Evolutionary conservation across 2,113 vertebrate genomes (phyloP).

Genomic region (Apeltes quadracus): DNA sequence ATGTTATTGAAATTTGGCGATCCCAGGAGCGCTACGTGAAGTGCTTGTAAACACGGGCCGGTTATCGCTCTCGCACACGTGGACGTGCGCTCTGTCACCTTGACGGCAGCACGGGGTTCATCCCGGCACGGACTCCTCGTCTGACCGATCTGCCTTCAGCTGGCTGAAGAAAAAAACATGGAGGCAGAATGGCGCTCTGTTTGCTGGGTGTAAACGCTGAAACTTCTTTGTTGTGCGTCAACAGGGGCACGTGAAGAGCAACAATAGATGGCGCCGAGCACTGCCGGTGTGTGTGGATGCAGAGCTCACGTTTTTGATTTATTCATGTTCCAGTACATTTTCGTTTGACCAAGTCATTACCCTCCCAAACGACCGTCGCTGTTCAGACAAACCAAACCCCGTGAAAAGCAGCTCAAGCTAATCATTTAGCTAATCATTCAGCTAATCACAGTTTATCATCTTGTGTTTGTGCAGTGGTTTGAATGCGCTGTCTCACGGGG

Average conservation of each 20-base stretch:
- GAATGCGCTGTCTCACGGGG: constrained; percentile 13
- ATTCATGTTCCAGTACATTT: constrained; percentile 71
- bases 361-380: constrained; percentile 54
- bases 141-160: constrained; percentile 19
- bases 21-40: constrained; percentile 50
- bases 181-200: constrained; percentile 14
- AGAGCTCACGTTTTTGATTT: constrained; percentile 58
- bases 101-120: constrained; percentile 37
- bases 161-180: constrained; percentile 27
- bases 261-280: constrained; percentile 20
- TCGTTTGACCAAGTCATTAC: constrained; percentile 64
- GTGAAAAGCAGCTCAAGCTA: constrained; percentile 24
- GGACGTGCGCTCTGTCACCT: constrained; percentile 46
- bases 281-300: constrained; percentile 13
- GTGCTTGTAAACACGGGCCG: constrained; percentile 50
- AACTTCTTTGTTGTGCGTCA: constrained; percentile 39
- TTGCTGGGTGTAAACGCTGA: constrained; percentile 32
- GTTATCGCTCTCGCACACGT: constrained; percentile 27
- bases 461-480: constrained; percentile 9
- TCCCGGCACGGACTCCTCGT: constrained; percentile 16
- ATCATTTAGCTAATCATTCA: too few relatives aligned
- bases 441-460: too few relatives aligned
- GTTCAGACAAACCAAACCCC: constrained; percentile 48
- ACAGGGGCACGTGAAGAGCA: constrained; percentile 33
- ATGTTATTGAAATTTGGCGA: constrained; percentile 60